Base-by-base conservation (phyloP, 53 echinoderm and acorn worm species). In the Antedon mediterranea region DNA sequence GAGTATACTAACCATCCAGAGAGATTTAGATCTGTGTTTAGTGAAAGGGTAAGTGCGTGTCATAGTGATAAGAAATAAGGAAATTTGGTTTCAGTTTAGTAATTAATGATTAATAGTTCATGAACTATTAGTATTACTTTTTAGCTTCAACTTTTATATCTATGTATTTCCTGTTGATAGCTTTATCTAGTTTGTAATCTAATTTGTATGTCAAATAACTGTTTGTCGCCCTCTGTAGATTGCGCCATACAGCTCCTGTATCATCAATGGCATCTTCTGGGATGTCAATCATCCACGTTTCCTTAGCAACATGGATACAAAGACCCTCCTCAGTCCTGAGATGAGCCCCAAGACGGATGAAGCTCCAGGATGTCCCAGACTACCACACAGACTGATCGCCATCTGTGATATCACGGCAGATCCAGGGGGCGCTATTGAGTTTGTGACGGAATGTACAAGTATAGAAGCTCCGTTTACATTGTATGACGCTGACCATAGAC, bases 321-420 rank as follows among this genome's bases (percentile, higher is more conserved):
- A 92, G 83, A 84, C 87, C 71, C 84, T 97, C 23, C 79, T 92
- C 4, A 88, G 88, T 73, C 90, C 81, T 0, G 87, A 89, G 31
- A 85, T 72, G 72, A 81, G 84, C 81, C 90, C 86, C 29, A 81
- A 83, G 43, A 85, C 88, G 11, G 83, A 83, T 11, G 82, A 78
- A 43, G 31, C 77, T 4, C 87, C 92, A 0, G 98, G 98, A 28
- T 98, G 98, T 34, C 98, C 98, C 28, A 80, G 87, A 26, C 86
- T 98, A 27, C 98, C 98, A 4, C 98, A 98, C 71, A 88, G 98
- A 23, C 88, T 98, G 28, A 84, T 98, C 8, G 98, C 98, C 32
- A 98, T 98, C 82, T 92, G 90, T 74, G 98, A 98, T 85, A 98
- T 98, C 79, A 92, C 98, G 6, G 98, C 98, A 13, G 98, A 98